Evolutionary conservation across 2,888 invertebrate genomes (phyloP), one percentile per base, ranked within the genome.

Genomic region (Phanerotoma sp.): DNA sequence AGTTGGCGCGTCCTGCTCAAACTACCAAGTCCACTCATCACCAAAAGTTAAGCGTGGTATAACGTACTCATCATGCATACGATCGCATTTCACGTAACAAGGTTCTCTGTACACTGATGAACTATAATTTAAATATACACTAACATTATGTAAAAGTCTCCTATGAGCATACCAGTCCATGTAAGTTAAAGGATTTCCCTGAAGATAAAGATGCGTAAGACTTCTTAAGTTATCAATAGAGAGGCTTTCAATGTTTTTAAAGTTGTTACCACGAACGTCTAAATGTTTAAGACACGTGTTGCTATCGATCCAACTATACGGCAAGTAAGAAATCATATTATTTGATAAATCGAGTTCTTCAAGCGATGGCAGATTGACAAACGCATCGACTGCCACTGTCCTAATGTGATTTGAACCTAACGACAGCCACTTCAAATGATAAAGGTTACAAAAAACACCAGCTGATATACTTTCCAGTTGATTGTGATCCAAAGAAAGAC

Each of bases 401-500:
- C 13, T 33, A 25, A 75, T 69, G 2, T 33, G 45, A 50, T 74
- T 74, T 1, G 55, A 50, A 4, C 61, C 58, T 5, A 74, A 38
- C 1, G 57, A 58, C 3, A 74, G 57, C 54, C 61, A 64, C 35
- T 54, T 66, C 6, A 74, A 54, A 0, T 42, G 9, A 3, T 46
- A 42, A 4, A 72, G 45, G 18, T 66, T 55, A 3, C 44, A 22
- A 4, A 74, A 68, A 3, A 53, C 25, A 2, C 61, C 54, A 2
- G 57, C 11, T 3, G 48, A 40, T 11, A 74, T 53, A 5, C 40
- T 18, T 3, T 51, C 57, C 13, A 74, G 60, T 1, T 58, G 18
- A 42, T 74, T 74, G 20, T 65, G 53, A 13, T 62, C 63, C 18
- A 73, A 22, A 0, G 66, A 67, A 0, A 73, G 57, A 25, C 46